Percentiles rank a stretch among this genome's conserved stretches.
Conservation (phyloP, 1,140 invertebrate genomes). For the Ceratina calcarata region DNA sequence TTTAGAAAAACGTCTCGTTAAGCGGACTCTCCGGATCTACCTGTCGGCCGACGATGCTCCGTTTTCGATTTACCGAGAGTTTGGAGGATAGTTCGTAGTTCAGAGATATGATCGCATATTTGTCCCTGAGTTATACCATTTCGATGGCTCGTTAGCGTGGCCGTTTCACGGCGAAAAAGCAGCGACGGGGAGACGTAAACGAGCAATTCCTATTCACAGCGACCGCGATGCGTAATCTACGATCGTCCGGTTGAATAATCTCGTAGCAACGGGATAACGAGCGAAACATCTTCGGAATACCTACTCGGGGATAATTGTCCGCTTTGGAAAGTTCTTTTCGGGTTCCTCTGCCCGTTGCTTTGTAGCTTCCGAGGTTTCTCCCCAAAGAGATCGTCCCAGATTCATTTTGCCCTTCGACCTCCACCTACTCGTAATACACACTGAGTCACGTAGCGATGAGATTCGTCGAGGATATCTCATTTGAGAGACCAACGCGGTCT, state of each 20-base stretch:
- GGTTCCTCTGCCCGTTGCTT: background rate
- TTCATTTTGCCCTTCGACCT: conserved; percentile 53
- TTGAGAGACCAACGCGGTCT: conserved; percentile 48
- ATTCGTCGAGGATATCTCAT: conserved; percentile 17
- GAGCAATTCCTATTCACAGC: conserved; percentile 30
- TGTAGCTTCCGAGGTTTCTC: conserved; percentile 1
- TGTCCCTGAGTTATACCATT: background rate
- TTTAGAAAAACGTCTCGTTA: background rate
- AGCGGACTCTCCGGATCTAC: background rate
- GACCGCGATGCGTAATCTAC: conserved; percentile 17
- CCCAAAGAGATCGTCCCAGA: conserved; percentile 55
- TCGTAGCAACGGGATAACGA: conserved; percentile 25
- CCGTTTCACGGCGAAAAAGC: background rate
- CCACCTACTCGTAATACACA: conserved; percentile 38
- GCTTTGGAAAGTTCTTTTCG: conserved; percentile 30
- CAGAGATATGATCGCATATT: conserved; percentile 24
- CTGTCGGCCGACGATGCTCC: background rate
- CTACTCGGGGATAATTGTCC: conserved; percentile 10
- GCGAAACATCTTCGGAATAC: conserved; percentile 18
- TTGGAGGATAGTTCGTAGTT: background rate
- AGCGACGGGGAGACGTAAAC: background rate
- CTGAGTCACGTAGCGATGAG: conserved; percentile 45
- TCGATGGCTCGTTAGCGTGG: conserved; percentile 22
- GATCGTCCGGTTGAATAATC: conserved; percentile 28
- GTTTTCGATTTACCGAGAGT: background rate